Base-by-base conservation (phyloP, 2,797 vertebrate genomes). In the Notolepis coatsorum region DNA sequence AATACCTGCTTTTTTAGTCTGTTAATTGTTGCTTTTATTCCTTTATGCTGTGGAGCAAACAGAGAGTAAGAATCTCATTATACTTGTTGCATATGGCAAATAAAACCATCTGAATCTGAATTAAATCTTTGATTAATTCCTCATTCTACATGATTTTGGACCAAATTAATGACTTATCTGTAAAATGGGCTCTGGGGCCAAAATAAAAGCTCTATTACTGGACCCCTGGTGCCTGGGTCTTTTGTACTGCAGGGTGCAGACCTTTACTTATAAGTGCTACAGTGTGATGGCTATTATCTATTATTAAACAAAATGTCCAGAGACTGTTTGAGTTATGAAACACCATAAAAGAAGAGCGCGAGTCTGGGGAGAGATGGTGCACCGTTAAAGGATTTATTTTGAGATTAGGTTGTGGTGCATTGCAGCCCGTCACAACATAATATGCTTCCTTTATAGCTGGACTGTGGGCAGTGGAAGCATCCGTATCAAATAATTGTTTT, bases 121-220 rank as follows among this genome's bases (percentile, higher is more conserved):
- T 74, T 69, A 86, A 77, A 82, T 73, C 64, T 84, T 66, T 80
- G 68, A 80, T 81, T 76, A 65, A 81, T 76, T 73, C 66, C 61
- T 52, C 50, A 50, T 57, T 75, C 49, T 55, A 61, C 66, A 57
- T 15, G 57, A 70, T 59, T 79, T 71, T 66, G 43, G 58, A 68
- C 55, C 55, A 59, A 84, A 73, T 63, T 31, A 80, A 55, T 42
- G 69, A 74, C 65, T 72, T 61, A 21, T 68, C 58, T 33, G 43
- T 20, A 28, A 46, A 4, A 41, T 3, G 23, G 39, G n/a, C n/a
- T n/a, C n/a, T n/a, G n/a, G n/a, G n/a, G 39, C 49, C 24, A 6
- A 35, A 54, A 60, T 50, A 18, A 13, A 28, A 39, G 58, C 73
- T 76, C 80, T 56, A 67, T 66, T 38, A 47, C 45, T 9, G 35